Evolutionary conservation across 2,888 invertebrate species (phyloP).

Genomic region (Crioceris asparagi): DNA sequence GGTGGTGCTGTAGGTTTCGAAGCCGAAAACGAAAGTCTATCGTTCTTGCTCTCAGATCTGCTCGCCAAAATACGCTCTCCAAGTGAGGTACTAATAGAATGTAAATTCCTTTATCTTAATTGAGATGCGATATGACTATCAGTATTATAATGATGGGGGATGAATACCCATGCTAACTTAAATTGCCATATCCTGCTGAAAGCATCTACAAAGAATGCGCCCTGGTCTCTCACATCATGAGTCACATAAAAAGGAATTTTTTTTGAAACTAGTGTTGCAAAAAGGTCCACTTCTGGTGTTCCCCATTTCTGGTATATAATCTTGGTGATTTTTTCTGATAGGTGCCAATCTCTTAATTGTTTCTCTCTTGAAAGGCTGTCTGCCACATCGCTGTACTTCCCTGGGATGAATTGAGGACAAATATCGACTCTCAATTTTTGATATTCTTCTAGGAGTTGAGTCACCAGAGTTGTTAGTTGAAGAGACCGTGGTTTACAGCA

Average conservation of each 20-base stretch:
- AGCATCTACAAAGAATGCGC: conserved; percentile 14
- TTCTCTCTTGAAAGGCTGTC: conserved; percentile 17
- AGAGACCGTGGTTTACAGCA: too few relatives aligned
- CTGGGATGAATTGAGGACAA: conserved; percentile 12
- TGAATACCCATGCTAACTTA: conserved; percentile 23
- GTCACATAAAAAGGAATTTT: conserved; percentile 14
- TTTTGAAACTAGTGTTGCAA: conserved; percentile 12
- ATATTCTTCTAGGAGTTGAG: too few relatives aligned
- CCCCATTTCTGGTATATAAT: conserved; percentile 16
- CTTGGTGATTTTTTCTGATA: conserved; percentile 6
- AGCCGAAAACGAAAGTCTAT: conserved; percentile 13
- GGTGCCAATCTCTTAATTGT: conserved; percentile 14
- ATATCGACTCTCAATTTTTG: too few relatives aligned
- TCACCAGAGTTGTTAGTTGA: too few relatives aligned
- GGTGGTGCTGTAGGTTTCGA: conserved; percentile 12
- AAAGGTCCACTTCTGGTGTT: conserved; percentile 15
- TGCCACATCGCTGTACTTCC: conserved; percentile 17
- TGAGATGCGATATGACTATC: conserved; percentile 21
- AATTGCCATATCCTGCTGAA: conserved; percentile 17
- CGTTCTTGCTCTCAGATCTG: conserved; percentile 28
- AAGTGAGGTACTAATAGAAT: conserved; percentile 21
- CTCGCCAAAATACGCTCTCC: conserved; percentile 23
- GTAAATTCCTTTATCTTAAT: conserved; percentile 18
- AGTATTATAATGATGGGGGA: conserved; percentile 19
- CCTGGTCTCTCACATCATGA: conserved; percentile 8